These are phyloP conservation scores for Papilio protenor DNA, from an alignment of 2,888 invertebrate genomes.

Conservation along the genomic window DNA sequence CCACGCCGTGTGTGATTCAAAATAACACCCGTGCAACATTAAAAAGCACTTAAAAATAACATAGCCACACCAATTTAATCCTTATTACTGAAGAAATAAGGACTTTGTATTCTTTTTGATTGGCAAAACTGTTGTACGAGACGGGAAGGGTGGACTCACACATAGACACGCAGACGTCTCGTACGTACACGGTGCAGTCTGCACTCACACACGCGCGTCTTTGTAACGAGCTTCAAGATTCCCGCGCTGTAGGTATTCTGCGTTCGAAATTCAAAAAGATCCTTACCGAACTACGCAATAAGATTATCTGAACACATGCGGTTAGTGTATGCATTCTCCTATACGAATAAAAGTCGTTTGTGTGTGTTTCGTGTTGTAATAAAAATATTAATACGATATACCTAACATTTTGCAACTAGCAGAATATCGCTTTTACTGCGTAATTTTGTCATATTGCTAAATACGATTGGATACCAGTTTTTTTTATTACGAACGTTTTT, in stretches of 20 bases:
- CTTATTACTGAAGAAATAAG: conserved; percentile 48
- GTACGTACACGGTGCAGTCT: conserved; percentile 73
- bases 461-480: conserved; percentile 14
- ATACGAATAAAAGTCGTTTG: conserved; percentile 43
- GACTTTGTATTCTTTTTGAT: conserved; percentile 20
- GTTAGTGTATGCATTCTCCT: conserved; percentile 42
- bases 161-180: conserved; percentile 59
- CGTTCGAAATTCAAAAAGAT: conserved; percentile 43
- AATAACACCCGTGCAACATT: conserved; percentile 66
- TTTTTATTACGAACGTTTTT: not conserved
- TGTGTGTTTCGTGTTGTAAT: conserved; percentile 43
- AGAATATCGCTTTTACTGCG: conserved; percentile 37
- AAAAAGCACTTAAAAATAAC: conserved; percentile 42
- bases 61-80: conserved; percentile 50
- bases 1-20: conserved; percentile 69
- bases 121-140: conserved; percentile 56
- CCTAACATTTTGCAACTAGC: conserved; percentile 41
- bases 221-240: conserved; percentile 48
- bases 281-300: conserved; percentile 42
- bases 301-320: conserved; percentile 44
- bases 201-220: conserved; percentile 59
- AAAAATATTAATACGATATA: conserved; percentile 45
- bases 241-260: conserved; percentile 40
- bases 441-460: conserved; percentile 42
- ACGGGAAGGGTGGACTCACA: conserved; percentile 80